Conservation (phyloP, 23 tunicate species). For the Styela clava region DNA sequence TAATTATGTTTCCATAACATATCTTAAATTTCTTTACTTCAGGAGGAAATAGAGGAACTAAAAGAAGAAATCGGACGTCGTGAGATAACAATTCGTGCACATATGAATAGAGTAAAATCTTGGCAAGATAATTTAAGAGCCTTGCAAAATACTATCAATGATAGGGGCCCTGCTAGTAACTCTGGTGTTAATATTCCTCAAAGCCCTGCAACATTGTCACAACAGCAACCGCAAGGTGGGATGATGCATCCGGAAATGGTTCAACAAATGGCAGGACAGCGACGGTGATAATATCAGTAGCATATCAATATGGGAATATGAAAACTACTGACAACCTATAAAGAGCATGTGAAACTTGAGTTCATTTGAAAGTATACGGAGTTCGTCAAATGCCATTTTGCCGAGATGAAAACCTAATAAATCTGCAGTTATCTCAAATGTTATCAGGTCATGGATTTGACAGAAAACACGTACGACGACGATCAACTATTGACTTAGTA, state of each 20-base stretch:
- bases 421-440: no score
- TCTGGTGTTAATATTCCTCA: neutral
- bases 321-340: no score
- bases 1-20: no score
- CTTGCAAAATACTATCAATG: slow-evolving; percentile 16
- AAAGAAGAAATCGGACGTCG: slow-evolving; percentile 37
- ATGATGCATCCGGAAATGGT: slow-evolving; percentile 11
- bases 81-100: slow-evolving; percentile 34
- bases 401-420: no score
- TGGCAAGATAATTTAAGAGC: slow-evolving; percentile 36
- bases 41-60: slow-evolving; percentile 62
- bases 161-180: neutral
- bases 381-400: no score
- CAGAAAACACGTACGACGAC: no score
- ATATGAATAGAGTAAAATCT: slow-evolving; percentile 32
- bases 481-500: no score
- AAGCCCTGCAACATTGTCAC: neutral
- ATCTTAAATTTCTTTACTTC: no score
- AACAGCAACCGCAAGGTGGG: neutral
- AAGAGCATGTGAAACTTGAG: no score
- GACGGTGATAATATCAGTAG: neutral
- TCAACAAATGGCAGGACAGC: slow-evolving; percentile 16
- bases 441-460: no score
- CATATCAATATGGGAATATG: neutral
- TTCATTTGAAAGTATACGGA: no score